These are phyloP conservation scores for Setipinna tenuifilis DNA, from an alignment of 2,797 vertebrate genomes.

Conservation along the genomic window DNA sequence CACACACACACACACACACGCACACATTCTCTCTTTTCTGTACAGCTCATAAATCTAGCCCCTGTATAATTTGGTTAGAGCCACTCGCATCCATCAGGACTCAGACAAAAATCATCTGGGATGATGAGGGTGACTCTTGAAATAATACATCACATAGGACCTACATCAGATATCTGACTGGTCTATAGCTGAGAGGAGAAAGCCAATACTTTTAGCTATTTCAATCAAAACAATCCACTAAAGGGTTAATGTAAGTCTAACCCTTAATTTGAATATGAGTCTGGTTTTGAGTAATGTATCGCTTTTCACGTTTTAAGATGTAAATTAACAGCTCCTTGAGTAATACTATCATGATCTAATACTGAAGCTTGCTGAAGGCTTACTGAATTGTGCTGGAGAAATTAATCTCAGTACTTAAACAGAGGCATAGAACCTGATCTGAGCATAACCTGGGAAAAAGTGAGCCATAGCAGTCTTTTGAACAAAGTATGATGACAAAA, in stretches of 20 bases:
- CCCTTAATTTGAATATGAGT: background rate
- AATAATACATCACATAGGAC: too few species aligned
- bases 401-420: background rate
- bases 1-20: too few species aligned
- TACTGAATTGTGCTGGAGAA: too few species aligned
- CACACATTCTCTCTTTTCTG: background rate
- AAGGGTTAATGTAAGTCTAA: background rate
- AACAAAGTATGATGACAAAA: background rate
- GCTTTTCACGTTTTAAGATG: background rate
- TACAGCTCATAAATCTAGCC: slow-evolving; percentile 10
- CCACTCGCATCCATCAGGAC: slow-evolving; percentile 29
- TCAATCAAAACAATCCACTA: background rate
- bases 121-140: background rate
- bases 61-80: slow-evolving; percentile 26
- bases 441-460: too few species aligned
- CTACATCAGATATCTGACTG: background rate
- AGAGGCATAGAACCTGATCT: background rate
- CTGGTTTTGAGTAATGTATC: background rate
- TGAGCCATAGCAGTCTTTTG: too few species aligned
- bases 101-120: slow-evolving; percentile 25
- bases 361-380: background rate
- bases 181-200: background rate
- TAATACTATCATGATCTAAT: background rate
- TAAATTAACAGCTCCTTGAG: background rate
- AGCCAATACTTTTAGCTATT: background rate